Evolutionary conservation across 2,797 vertebrate genomes (phyloP).

Genomic region (Perdix hodgsoniae): DNA sequence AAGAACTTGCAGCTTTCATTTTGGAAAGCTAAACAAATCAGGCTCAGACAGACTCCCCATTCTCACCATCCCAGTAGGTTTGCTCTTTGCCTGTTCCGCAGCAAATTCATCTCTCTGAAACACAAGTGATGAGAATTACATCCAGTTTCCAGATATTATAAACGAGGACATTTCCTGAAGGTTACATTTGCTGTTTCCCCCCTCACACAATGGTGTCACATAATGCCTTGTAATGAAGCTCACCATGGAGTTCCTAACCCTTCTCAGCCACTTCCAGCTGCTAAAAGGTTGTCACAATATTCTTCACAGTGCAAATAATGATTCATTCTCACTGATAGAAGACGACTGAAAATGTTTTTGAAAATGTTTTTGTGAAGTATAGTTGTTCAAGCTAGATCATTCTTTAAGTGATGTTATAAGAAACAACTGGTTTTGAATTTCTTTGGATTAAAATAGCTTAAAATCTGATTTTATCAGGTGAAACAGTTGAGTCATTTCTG

Average conservation of each 20-base stretch:
- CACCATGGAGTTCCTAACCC: neutral
- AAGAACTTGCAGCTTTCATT: neutral
- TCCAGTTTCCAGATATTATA: neutral
- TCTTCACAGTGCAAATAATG: neutral
- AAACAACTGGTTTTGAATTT: neutral
- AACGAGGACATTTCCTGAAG: neutral
- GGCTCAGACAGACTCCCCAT: rapidly evolving
- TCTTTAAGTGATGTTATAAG: neutral
- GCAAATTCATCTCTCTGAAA: neutral
- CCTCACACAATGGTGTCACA: neutral
- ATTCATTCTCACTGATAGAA: neutral
- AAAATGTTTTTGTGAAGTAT: neutral
- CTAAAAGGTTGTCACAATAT: neutral
- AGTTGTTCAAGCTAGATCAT: neutral
- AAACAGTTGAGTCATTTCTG: neutral
- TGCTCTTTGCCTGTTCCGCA: rapidly evolving
- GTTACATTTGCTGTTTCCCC: neutral
- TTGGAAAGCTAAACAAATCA: neutral
- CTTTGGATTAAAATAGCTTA: neutral
- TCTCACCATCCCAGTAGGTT: neutral
- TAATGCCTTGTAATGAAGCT: neutral
- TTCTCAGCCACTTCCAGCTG: neutral
- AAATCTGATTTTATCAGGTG: neutral
- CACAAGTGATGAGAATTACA: neutral
- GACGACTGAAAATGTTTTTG: neutral